phyloP scores from a whole-genome alignment of 2,888 invertebrate genomes.

The Mamestra brassicae region DNA sequence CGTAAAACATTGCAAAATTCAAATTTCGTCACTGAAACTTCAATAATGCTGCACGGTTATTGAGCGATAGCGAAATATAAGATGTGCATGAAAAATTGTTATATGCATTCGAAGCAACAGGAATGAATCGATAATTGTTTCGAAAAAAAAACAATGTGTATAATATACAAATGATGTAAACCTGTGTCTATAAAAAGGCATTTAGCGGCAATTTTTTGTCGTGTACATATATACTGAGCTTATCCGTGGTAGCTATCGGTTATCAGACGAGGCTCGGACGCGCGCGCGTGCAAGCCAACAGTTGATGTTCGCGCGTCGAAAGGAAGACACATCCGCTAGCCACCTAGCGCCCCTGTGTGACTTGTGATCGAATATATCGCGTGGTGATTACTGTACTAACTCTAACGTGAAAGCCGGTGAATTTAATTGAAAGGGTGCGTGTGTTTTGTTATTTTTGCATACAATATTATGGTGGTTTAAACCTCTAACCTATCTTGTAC shows the following conservation, averaged over 20 bases:
- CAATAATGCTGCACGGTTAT: conserved; percentile 43
- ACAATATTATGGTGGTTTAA: conserved; percentile 53
- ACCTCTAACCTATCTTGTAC: conserved; percentile 31
- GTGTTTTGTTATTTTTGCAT: conserved; percentile 71
- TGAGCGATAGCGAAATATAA: conserved; percentile 34
- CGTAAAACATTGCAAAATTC: conserved; percentile 46
- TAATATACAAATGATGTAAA: conserved; percentile 59
- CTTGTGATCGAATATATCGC: conserved; percentile 79
- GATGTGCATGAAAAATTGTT: conserved; percentile 58
- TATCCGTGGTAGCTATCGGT: conserved; percentile 84
- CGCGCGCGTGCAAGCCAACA: conserved; percentile 81
- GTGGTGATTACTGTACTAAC: conserved; percentile 75
- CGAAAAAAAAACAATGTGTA: conserved; percentile 52
- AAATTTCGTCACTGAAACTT: conserved; percentile 51
- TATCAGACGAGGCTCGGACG: conserved; percentile 80
- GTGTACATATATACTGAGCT: conserved; percentile 75
- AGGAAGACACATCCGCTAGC: conserved; percentile 88
- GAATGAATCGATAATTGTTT: conserved; percentile 50
- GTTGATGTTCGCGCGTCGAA: conserved; percentile 89
- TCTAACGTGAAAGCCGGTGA: conserved; percentile 73
- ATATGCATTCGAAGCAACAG: conserved; percentile 29
- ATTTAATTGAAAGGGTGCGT: conserved; percentile 79
- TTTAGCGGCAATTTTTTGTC: conserved; percentile 77
- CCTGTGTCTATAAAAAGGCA: conserved; percentile 59
- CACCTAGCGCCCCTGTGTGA: conserved; percentile 77